Percentiles rank a stretch among this genome's conserved stretches.
Evolutionary conservation across 1,140 invertebrate species (phyloP).

Genomic region (Formica selysi): DNA sequence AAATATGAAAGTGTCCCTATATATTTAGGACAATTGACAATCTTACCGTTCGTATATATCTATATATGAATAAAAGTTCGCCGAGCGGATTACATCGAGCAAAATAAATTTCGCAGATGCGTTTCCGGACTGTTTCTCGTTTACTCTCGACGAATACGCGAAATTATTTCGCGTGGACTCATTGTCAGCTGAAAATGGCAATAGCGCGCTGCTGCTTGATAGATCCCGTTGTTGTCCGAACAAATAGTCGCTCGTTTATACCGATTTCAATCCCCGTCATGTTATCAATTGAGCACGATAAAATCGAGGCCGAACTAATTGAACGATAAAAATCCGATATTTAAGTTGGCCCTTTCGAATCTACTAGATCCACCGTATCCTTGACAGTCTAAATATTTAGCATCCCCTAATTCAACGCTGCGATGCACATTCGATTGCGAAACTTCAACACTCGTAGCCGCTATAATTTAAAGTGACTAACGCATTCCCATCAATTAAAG

Average conservation of each 20-base stretch:
- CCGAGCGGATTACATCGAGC: constrained; percentile 7
- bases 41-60: not conserved
- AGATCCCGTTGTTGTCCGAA: constrained; percentile 32
- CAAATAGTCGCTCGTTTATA: constrained; percentile 52
- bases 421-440: not conserved
- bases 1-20: constrained; percentile 1
- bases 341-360: not conserved
- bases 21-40: constrained; percentile 21
- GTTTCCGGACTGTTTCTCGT: constrained; percentile 36
- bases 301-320: constrained; percentile 44
- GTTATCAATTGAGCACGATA: constrained; percentile 46
- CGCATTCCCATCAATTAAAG: not conserved
- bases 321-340: constrained; percentile 31
- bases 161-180: constrained; percentile 33
- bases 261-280: constrained; percentile 25
- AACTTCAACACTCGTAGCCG: not conserved
- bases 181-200: constrained; percentile 40
- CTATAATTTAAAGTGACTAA: not conserved
- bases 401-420: not conserved
- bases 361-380: not conserved
- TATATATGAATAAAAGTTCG: not conserved
- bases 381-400: constrained; percentile 42
- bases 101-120: constrained; percentile 41
- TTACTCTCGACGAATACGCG: not conserved
- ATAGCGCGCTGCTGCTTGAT: constrained; percentile 26